phyloP scores from a whole-genome alignment of 2,888 invertebrate genomes.

The Ennomos fuscantarius region DNA sequence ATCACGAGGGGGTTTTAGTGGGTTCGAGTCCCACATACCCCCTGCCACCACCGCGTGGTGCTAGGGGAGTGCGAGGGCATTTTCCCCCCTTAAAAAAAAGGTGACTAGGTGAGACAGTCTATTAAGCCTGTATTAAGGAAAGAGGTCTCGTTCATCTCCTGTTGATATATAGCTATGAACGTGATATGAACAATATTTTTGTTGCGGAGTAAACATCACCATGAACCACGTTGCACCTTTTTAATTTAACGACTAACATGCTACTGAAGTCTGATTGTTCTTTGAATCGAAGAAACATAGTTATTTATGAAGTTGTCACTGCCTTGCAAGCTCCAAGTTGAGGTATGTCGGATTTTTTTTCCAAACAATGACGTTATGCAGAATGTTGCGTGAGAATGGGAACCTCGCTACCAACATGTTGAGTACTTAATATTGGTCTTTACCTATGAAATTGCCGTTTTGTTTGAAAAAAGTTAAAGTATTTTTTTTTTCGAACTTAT shows the following conservation, averaged over 20 bases:
- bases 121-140: too few relatives aligned
- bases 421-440: conserved; percentile 14
- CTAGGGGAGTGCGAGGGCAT: too few relatives aligned
- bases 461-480: too few relatives aligned
- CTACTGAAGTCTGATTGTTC: conserved; percentile 13
- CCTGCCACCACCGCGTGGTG: too few relatives aligned
- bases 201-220: conserved; percentile 6
- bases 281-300: conserved; percentile 3
- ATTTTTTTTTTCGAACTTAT: too few relatives aligned
- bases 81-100: too few relatives aligned
- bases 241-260: not conserved
- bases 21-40: too few relatives aligned
- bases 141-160: too few relatives aligned
- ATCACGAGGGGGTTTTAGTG: too few relatives aligned
- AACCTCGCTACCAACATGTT: conserved; percentile 39
- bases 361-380: conserved; percentile 64
- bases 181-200: not conserved
- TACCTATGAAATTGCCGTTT: conserved; percentile 5
- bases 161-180: too few relatives aligned
- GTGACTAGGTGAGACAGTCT: too few relatives aligned
- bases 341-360: conserved; percentile 45
- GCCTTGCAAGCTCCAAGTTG: conserved; percentile 14
- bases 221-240: not conserved
- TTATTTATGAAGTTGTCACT: conserved; percentile 24
- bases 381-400: conserved; percentile 66